A percentile compares a stretch with the other conserved stretches of the same genome.
phyloP scores from a whole-genome alignment of 92 coral and sea anemone species.

The Phenganax marumi region DNA sequence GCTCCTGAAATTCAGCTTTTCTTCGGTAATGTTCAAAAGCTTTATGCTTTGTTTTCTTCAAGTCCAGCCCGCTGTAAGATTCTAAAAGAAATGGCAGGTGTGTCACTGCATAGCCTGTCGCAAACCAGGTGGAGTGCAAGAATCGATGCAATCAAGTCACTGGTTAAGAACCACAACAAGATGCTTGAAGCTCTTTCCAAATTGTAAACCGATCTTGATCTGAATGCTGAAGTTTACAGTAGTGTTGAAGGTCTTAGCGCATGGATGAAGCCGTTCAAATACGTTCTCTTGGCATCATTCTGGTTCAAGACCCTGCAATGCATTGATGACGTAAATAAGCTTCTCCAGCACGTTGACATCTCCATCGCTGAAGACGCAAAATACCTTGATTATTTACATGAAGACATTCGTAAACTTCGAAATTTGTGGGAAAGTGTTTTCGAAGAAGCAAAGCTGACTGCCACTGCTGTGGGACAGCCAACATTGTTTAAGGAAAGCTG shows the following conservation, averaged over 20 bases:
- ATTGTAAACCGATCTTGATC: constrained; percentile 8
- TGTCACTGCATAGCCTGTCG: not conserved
- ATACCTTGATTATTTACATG: not conserved
- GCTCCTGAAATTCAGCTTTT: not conserved
- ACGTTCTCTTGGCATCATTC: not conserved
- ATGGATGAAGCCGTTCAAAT: constrained; percentile 6
- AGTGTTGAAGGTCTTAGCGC: not conserved
- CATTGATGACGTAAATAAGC: constrained; percentile 10
- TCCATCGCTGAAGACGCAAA: not conserved
- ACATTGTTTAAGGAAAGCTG: no score
- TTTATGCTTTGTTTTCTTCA: not conserved
- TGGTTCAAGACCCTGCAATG: constrained; percentile 5
- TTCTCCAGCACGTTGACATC: not conserved
- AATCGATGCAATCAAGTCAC: not conserved
- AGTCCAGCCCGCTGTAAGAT: constrained; percentile 13
- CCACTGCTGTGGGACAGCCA: not conserved
- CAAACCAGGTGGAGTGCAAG: constrained; percentile 4
- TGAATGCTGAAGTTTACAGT: not conserved
- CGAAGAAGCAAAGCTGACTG: not conserved
- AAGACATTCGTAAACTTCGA: constrained; percentile 14
- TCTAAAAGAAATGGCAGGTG: not conserved
- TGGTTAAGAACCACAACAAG: constrained; percentile 10
- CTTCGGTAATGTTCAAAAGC: not conserved
- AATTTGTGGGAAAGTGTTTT: not conserved
- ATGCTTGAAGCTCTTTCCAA: constrained; percentile 7